phyloP scores from a whole-genome alignment of 2,888 invertebrate species.

The Diloba caeruleocephala region DNA sequence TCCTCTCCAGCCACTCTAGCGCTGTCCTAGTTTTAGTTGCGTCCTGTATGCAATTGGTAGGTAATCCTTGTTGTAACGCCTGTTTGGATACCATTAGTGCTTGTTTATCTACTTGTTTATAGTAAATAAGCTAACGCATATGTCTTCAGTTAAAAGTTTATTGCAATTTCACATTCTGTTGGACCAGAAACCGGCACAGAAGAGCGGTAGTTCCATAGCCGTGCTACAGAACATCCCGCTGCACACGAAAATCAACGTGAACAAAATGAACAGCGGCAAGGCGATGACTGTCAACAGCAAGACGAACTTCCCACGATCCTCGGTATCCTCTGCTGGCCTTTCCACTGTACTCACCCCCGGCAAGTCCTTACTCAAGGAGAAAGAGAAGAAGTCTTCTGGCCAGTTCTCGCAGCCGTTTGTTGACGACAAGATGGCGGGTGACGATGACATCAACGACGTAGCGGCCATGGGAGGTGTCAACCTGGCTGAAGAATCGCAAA shows the following conservation, averaged over 20 bases:
- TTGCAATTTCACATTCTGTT: slow-evolving; percentile 16
- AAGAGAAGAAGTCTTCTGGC: slow-evolving; percentile 91
- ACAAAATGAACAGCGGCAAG: slow-evolving; percentile 74
- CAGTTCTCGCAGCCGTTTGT: slow-evolving; percentile 73
- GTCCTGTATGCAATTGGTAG: slow-evolving; percentile 23
- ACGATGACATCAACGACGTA: slow-evolving; percentile 99
- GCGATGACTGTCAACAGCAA: slow-evolving; percentile 86
- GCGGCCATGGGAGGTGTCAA: slow-evolving; percentile 99
- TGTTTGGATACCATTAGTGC: slow-evolving; percentile 19
- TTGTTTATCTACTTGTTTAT: neutral
- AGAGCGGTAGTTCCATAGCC: slow-evolving; percentile 73
- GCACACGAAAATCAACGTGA: slow-evolving; percentile 77
- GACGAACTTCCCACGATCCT: slow-evolving; percentile 70
- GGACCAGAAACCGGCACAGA: slow-evolving; percentile 69
- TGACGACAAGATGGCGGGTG: slow-evolving; percentile 91
- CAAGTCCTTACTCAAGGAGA: slow-evolving; percentile 92
- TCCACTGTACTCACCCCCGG: slow-evolving; percentile 81
- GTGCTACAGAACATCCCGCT: slow-evolving; percentile 84
- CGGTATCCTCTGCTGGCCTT: slow-evolving; percentile 67
- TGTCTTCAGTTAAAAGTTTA: neutral
- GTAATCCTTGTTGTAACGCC: slow-evolving; percentile 14
- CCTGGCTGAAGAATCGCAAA: slow-evolving; percentile 97
- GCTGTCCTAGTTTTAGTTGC: slow-evolving; percentile 26
- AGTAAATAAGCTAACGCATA: neutral
- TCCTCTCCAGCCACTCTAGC: slow-evolving; percentile 25